Percentiles rank a stretch among this genome's conserved stretches.
Conservation (phyloP, 2,888 invertebrate genomes). For the Drosophila bunnanda region DNA sequence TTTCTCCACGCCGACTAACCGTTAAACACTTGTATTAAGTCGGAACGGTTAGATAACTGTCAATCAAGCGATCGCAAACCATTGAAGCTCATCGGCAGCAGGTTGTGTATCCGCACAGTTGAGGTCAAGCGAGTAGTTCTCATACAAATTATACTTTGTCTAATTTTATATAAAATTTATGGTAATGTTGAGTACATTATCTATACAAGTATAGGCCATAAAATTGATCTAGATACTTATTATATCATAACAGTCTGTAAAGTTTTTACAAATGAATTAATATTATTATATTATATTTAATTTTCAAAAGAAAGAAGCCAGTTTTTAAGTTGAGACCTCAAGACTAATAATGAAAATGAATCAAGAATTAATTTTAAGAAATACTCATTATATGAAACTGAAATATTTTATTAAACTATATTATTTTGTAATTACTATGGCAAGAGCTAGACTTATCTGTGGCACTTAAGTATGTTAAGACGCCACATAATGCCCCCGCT, state of each 20-base stretch:
- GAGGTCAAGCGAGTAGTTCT: background rate
- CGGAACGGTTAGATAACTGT: conserved; percentile 49
- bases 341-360: no score
- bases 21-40: conserved; percentile 45
- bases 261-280: no score
- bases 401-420: fast-evolving
- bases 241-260: no score
- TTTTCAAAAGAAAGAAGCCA: no score
- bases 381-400: no score
- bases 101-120: conserved; percentile 20
- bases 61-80: conserved; percentile 42
- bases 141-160: background rate
- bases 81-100: conserved; percentile 42
- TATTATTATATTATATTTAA: no score
- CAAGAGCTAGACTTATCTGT: no score
- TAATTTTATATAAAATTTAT: background rate
- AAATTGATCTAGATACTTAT: no score
- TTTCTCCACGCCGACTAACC: conserved; percentile 26
- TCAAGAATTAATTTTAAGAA: no score
- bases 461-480: background rate
- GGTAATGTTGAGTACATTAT: no score
- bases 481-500: background rate
- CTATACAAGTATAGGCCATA: no score
- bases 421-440: background rate
- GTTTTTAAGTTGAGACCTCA: no score